Base-by-base conservation (phyloP, 2,888 invertebrate species). In the Lithophane socia region DNA sequence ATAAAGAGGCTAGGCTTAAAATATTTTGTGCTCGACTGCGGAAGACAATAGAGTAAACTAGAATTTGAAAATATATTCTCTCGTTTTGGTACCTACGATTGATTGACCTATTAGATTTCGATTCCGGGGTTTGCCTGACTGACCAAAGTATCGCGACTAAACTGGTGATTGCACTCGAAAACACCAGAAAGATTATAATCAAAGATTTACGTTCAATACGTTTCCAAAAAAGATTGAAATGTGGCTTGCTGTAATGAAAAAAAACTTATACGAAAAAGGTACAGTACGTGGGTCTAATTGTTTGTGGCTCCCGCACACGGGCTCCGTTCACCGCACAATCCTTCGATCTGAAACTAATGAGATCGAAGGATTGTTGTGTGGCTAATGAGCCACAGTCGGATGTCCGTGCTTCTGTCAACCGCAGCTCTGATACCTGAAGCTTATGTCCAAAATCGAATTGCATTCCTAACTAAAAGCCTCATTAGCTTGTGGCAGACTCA, bases 361-460 rank as follows among this genome's bases (percentile, higher is more conserved):
- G 37, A 37, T 37, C 37, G 37, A 37, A 37, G 4, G 37, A 37
- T 37, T 37, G 37, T 5, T 37, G 37, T 37, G 37, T 37, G 37
- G 37, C 54, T 44, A 47, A 63, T 78, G 49, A 29, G 18, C 69
- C 68, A 16, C 47, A 37, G 9, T 42, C 12, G 67, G 29, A 67
- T 58, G 3, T 49, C 54, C 78, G 8, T 56, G 37, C 9, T 16
- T 16, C 68, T 52, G 29, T 66, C 49, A 60, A 79, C 79, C 79
- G 4, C 49, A 68, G 29, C 24, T 52, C 42, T n/a, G 18, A 52
- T 29, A 2, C 18, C 29, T 13, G 18, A 56, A 58, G 21, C n/a
- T n/a, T 10, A n/a, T 18, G 21, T 79, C 29, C 65, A 42, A 78
- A 76, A 76, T 67, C 29, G 42, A n/a, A 49, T 79, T 58, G 37